phyloP scores from a whole-genome alignment of 2,888 invertebrate species.

The Micoletzkya japonica region DNA sequence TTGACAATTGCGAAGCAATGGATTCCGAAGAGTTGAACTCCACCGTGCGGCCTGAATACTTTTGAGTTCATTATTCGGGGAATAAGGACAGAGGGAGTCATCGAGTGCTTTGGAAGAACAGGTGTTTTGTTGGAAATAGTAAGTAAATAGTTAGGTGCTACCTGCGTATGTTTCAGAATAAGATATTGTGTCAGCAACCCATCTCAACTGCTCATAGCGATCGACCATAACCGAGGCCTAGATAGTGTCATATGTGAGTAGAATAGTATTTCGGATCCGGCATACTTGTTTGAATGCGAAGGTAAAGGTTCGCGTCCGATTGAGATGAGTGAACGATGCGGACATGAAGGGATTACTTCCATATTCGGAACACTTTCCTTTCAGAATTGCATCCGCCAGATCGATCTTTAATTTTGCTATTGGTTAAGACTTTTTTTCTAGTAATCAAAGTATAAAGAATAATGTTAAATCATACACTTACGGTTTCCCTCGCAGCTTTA shows the following conservation, averaged over 20 bases:
- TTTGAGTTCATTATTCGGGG: too few relatives aligned
- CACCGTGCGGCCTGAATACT: slow-evolving; percentile 4
- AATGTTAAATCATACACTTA: too few relatives aligned
- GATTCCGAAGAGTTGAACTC: too few relatives aligned
- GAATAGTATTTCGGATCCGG: too few relatives aligned
- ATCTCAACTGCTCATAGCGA: slow-evolving; percentile 24
- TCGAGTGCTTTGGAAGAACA: too few relatives aligned
- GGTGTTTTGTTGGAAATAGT: too few relatives aligned
- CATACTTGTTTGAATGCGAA: slow-evolving; percentile 25
- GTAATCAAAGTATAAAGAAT: background rate
- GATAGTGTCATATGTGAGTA: too few relatives aligned
- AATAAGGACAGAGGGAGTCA: too few relatives aligned
- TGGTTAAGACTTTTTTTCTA: background rate
- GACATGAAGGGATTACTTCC: slow-evolving; percentile 4
- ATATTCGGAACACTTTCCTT: background rate
- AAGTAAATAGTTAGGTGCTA: background rate
- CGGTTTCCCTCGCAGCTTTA: slow-evolving; percentile 2
- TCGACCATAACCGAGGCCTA: slow-evolving; percentile 19
- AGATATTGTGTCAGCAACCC: background rate
- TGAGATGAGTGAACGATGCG: slow-evolving; percentile 16
- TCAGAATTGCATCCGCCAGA: slow-evolving; percentile 1
- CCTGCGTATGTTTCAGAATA: slow-evolving; percentile 22
- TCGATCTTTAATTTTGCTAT: slow-evolving; percentile 16
- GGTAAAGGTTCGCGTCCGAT: slow-evolving; percentile 14
- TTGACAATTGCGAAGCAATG: slow-evolving; percentile 5